Conservation (phyloP, 2,797 vertebrate species). For the Pogonophryne albipinna region DNA sequence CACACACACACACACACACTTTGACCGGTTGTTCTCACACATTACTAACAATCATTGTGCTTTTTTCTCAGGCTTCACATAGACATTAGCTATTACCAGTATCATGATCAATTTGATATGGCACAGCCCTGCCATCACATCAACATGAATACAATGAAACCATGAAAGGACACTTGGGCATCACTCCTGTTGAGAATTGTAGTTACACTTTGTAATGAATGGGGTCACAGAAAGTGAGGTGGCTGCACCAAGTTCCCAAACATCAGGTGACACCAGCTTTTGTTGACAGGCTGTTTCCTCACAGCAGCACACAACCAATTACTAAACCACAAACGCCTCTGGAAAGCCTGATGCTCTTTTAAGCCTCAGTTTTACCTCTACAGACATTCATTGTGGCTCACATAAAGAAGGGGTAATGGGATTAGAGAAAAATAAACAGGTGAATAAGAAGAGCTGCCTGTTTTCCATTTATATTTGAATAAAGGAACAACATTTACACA, state of each 20-base stretch:
- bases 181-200: neutral
- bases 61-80: too few relatives aligned
- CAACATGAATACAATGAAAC: neutral
- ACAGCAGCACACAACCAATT: constrained; percentile 25
- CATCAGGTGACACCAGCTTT: constrained; percentile 19
- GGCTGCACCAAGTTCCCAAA: constrained; percentile 10
- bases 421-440: neutral
- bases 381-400: neutral
- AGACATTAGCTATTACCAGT: too few relatives aligned
- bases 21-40: too few relatives aligned
- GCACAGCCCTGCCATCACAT: neutral
- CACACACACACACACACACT: too few relatives aligned
- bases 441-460: constrained; percentile 10
- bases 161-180: neutral
- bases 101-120: too few relatives aligned
- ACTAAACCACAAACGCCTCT: constrained; percentile 16
- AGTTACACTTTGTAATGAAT: constrained; percentile 6
- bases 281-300: constrained; percentile 37
- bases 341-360: constrained; percentile 4
- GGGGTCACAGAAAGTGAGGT: constrained; percentile 6
- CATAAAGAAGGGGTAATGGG: neutral
- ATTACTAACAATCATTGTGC: too few relatives aligned
- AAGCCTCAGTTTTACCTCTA: neutral
- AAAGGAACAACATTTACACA: neutral
- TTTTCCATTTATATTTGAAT: constrained; percentile 77